phyloP scores from a whole-genome alignment of 1,140 invertebrate genomes.

The Sycophaga agraensis region DNA sequence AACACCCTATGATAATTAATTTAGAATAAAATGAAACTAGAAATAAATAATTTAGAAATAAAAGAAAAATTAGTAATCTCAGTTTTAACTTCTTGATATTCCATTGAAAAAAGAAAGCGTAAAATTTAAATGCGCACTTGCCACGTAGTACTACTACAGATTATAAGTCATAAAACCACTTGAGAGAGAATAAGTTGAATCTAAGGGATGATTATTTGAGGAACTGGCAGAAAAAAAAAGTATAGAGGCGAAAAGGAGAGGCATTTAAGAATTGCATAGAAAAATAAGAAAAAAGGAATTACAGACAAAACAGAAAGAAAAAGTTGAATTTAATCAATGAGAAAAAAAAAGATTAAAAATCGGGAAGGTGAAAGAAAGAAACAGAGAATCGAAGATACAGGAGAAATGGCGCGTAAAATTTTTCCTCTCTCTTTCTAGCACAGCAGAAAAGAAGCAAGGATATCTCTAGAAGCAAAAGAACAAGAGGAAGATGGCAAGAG shows the following conservation, averaged over 20 bases:
- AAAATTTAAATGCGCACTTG: slow-evolving; percentile 2
- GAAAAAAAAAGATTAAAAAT: slow-evolving; percentile 10
- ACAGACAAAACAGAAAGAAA: not conserved
- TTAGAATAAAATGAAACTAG: no score
- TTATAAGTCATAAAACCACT: slow-evolving; percentile 13
- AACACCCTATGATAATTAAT: no score
- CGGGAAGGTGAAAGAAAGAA: not conserved
- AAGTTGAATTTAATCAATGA: slow-evolving; percentile 27
- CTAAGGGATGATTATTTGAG: slow-evolving; percentile 10
- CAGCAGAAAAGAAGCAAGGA: slow-evolving; percentile 12
- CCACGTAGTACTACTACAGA: not conserved
- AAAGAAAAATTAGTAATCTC: slow-evolving; percentile 11
- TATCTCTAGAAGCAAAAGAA: not conserved
- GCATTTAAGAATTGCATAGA: not conserved
- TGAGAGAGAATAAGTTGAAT: slow-evolving; percentile 18
- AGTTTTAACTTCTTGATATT: slow-evolving; percentile 11
- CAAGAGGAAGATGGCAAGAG: no score
- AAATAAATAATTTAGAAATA: no score
- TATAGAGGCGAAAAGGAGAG: not conserved
- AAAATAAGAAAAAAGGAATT: slow-evolving; percentile 15
- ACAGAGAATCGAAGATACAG: slow-evolving; percentile 11
- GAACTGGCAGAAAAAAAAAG: slow-evolving; percentile 13
- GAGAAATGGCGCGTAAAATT: slow-evolving; percentile 24
- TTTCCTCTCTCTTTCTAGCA: not conserved
- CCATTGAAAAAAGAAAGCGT: slow-evolving; percentile 20